Evolutionary conservation across 2,797 vertebrate genomes (phyloP).

Genomic region (Momotus momota): DNA sequence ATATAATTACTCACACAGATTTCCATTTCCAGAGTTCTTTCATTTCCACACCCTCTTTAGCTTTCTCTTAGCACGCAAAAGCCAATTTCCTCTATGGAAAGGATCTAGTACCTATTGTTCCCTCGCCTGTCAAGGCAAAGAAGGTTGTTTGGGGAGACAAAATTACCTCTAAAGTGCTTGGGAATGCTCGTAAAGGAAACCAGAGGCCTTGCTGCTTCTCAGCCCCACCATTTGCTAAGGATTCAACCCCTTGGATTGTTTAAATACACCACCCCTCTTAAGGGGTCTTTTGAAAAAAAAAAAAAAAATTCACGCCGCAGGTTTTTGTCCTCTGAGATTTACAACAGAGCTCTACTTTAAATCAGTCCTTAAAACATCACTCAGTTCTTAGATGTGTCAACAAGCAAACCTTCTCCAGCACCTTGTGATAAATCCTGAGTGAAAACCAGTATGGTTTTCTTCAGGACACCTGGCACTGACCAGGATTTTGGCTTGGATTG

Average conservation of each 20-base stretch:
- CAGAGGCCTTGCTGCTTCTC: neutral
- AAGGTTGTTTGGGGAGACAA: neutral
- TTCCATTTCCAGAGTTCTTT: neutral
- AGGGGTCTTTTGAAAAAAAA: too few species aligned
- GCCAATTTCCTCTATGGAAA: neutral
- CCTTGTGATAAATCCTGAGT: neutral
- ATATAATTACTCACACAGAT: neutral
- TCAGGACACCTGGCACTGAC: neutral
- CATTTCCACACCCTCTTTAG: neutral
- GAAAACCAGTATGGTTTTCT: neutral
- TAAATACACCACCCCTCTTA: neutral
- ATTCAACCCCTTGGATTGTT: neutral
- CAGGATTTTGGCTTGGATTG: neutral
- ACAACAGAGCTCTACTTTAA: neutral
- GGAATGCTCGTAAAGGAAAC: neutral
- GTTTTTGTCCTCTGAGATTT: neutral
- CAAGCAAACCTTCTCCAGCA: neutral
- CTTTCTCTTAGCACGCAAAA: neutral
- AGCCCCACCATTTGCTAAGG: neutral
- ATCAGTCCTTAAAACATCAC: neutral
- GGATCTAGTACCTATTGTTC: neutral
- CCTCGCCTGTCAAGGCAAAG: neutral
- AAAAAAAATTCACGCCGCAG: too few species aligned
- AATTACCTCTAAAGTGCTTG: neutral
- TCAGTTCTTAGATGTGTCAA: neutral